Conservation (phyloP, 2,888 invertebrate species). For the Mythimna albipuncta region DNA sequence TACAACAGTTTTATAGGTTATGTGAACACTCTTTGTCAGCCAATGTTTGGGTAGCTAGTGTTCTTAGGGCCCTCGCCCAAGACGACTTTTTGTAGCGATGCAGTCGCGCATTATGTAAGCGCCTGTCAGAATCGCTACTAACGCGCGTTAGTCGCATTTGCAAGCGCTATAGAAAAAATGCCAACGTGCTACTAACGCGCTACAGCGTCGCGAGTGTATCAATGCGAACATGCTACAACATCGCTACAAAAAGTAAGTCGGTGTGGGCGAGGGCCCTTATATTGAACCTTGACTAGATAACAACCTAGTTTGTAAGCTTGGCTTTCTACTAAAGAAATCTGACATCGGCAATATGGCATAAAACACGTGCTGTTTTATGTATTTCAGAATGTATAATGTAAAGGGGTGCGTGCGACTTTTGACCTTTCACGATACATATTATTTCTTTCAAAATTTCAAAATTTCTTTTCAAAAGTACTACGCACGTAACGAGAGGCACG, state of each 20-base stretch:
- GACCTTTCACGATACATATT: not conserved
- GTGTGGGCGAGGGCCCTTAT: no score
- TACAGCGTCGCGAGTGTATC: no score
- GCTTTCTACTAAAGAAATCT: not conserved
- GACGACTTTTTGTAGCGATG: no score
- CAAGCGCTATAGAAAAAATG: no score
- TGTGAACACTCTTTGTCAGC: not conserved
- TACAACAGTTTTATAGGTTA: slow-evolving; percentile 4
- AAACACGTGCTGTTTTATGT: not conserved
- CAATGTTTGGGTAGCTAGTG: not conserved
- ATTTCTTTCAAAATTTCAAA: not conserved
- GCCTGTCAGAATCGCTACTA: no score
- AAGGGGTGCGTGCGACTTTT: not conserved
- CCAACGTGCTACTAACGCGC: no score
- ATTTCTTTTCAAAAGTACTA: not conserved
- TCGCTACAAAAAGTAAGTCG: no score
- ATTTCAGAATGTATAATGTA: not conserved
- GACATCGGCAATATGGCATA: not conserved
- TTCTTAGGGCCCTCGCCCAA: no score
- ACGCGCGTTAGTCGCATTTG: no score
- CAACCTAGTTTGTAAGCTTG: not conserved
- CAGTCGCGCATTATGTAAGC: no score
- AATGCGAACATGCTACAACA: no score
- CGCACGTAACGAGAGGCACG: not conserved
- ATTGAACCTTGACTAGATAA: not conserved